A percentile compares a stretch with the other conserved stretches of the same genome.
Conservation (phyloP, 2,888 invertebrate species). For the Plagodis pulveraria region DNA sequence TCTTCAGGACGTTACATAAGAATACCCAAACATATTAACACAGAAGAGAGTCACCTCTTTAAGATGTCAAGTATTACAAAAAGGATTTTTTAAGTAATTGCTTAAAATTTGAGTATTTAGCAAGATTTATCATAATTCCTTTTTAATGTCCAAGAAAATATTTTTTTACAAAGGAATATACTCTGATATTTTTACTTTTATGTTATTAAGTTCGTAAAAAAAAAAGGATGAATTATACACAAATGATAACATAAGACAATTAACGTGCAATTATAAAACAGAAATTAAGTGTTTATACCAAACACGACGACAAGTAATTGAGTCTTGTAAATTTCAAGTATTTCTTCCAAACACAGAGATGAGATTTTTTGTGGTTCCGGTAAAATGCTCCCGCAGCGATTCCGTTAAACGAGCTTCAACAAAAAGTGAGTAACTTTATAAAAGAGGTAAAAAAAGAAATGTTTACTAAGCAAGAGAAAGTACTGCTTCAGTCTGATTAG, state of each 20-base stretch:
- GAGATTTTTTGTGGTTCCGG: conserved; percentile 15
- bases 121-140: too few species aligned
- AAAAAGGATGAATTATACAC: not conserved
- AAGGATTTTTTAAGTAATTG: too few species aligned
- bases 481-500: not conserved
- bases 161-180: too few species aligned
- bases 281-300: conserved; percentile 19
- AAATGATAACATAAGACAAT: not conserved
- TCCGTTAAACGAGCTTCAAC: conserved; percentile 1
- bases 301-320: conserved; percentile 10
- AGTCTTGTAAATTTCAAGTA: conserved; percentile 12
- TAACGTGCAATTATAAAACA: not conserved
- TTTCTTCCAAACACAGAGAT: conserved; percentile 12
- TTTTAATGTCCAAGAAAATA: too few species aligned
- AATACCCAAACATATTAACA: too few species aligned
- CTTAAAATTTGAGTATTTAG: too few species aligned
- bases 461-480: not conserved
- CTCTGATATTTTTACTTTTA: too few species aligned
- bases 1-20: too few species aligned
- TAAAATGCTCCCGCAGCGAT: conserved; percentile 17
- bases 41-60: too few species aligned
- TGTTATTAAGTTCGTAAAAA: too few species aligned
- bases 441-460: conserved; percentile 6
- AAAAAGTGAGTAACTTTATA: conserved; percentile 6
- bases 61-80: too few species aligned